Percentiles rank a stretch among this genome's conserved stretches.
phyloP scores from a whole-genome alignment of 2,797 vertebrate species.

The Odontamblyopus rebecca region DNA sequence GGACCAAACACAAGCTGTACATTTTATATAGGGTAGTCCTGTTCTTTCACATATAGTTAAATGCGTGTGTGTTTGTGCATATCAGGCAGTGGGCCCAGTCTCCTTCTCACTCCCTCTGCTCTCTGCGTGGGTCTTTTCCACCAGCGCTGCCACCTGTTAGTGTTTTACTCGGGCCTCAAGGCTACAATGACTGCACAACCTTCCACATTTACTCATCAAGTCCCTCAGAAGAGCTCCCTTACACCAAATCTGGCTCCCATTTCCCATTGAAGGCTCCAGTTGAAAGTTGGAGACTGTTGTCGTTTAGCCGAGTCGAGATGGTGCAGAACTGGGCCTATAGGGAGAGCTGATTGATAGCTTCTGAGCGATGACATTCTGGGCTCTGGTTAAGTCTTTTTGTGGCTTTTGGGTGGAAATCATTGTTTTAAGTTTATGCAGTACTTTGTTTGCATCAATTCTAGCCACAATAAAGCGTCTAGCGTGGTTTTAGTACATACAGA shows the following conservation, averaged over 20 bases:
- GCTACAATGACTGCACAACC: constrained; percentile 64
- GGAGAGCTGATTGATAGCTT: constrained; percentile 58
- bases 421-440: constrained; percentile 47
- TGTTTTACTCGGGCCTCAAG: constrained; percentile 71
- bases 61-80: constrained; percentile 48
- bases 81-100: constrained; percentile 64
- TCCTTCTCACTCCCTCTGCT: constrained; percentile 69
- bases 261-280: constrained; percentile 56
- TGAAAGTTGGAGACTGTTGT: constrained; percentile 45
- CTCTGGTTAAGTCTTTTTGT: constrained; percentile 53
- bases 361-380: constrained; percentile 53
- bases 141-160: constrained; percentile 72
- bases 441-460: constrained; percentile 39
- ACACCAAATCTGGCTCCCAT: constrained; percentile 70
- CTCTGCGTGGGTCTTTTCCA: constrained; percentile 76
- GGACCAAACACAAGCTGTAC: background rate
- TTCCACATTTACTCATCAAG: constrained; percentile 73
- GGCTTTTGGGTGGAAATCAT: constrained; percentile 36
- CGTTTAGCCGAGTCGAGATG: constrained; percentile 61
- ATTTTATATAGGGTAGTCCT: constrained; percentile 1
- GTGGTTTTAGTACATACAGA: constrained; percentile 1
- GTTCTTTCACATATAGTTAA: constrained; percentile 33
- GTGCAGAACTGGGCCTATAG: constrained; percentile 31
- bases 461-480: constrained; percentile 42
- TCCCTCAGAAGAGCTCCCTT: constrained; percentile 58